These are phyloP conservation scores for Coptodon bakossiorum DNA, from an alignment of 2,113 vertebrate genomes.

Conservation along the genomic window DNA sequence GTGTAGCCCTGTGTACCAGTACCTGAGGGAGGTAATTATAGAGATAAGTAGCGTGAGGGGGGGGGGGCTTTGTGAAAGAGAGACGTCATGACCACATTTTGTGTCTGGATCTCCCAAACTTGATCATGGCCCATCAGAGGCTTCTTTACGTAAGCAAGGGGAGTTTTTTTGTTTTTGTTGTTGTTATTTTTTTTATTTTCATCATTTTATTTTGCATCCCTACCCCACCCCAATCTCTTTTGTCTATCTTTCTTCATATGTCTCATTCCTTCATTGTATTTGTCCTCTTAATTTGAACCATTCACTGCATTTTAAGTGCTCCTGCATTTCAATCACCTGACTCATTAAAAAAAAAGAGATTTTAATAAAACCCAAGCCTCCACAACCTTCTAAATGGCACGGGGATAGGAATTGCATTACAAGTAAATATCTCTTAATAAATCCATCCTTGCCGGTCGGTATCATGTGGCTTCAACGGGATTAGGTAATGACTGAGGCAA, in stretches of 20 bases:
- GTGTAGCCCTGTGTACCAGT: constrained; percentile 33
- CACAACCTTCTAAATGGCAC: background rate
- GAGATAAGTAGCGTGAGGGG: constrained; percentile 45
- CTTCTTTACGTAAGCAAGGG: background rate
- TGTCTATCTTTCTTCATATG: background rate
- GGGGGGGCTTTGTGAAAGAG: background rate
- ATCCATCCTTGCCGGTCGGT: background rate
- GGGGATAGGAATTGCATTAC: background rate
- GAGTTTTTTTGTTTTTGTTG: background rate
- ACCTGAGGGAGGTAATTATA: constrained; percentile 71
- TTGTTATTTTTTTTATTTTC: background rate
- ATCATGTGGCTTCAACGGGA: constrained; percentile 4
- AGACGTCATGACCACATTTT: background rate
- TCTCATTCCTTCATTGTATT: background rate
- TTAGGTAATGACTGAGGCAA: constrained; percentile 18
- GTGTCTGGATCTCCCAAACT: background rate
- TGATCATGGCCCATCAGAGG: background rate
- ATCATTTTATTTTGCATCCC: background rate
- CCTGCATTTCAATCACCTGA: background rate
- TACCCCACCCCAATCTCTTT: background rate
- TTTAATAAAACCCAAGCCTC: background rate
- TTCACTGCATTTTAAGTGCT: background rate
- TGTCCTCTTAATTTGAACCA: background rate
- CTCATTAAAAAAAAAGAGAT: background rate
- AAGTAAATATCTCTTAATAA: constrained; percentile 15